phyloP scores from a whole-genome alignment of 2,797 vertebrate species.

The Enteromius thamalakanensis region DNA sequence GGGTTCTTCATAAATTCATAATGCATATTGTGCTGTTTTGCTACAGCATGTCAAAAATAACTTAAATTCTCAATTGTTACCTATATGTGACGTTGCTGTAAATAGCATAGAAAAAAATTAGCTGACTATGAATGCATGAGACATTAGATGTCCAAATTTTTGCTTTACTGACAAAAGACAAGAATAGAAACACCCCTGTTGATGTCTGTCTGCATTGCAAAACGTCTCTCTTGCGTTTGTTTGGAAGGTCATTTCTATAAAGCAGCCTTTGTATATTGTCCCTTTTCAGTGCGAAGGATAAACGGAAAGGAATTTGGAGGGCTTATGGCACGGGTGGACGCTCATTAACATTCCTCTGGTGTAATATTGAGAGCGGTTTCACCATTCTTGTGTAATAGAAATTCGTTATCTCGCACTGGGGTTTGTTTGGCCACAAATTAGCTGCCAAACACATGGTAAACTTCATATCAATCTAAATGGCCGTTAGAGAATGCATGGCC shows the following conservation, averaged over 20 bases:
- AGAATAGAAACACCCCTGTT: slow-evolving; percentile 36
- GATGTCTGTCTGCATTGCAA: slow-evolving; percentile 8
- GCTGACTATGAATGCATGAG: slow-evolving; percentile 47
- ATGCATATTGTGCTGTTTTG: background rate
- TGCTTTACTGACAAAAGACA: slow-evolving; percentile 45
- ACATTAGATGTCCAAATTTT: slow-evolving; percentile 36
- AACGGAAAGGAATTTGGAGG: slow-evolving; percentile 17
- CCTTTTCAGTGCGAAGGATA: background rate
- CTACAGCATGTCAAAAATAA: background rate
- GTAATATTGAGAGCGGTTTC: slow-evolving; percentile 31
- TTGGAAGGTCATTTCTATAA: slow-evolving; percentile 34
- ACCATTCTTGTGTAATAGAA: slow-evolving; percentile 23
- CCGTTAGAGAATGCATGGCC: slow-evolving; percentile 37
- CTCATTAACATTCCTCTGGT: slow-evolving; percentile 32
- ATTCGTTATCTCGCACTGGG: slow-evolving; percentile 15
- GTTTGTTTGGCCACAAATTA: slow-evolving; percentile 46
- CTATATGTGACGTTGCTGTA: slow-evolving; percentile 27
- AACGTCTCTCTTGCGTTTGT: slow-evolving; percentile 1
- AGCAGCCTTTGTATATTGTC: background rate
- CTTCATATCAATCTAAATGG: slow-evolving; percentile 40
- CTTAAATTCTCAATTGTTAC: background rate
- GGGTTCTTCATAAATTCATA: background rate
- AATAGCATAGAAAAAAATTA: slow-evolving; percentile 36
- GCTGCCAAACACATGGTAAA: slow-evolving; percentile 30
- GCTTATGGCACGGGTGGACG: background rate